Conservation (phyloP, 2,113 vertebrate genomes). For the Dasyurus viverrinus region DNA sequence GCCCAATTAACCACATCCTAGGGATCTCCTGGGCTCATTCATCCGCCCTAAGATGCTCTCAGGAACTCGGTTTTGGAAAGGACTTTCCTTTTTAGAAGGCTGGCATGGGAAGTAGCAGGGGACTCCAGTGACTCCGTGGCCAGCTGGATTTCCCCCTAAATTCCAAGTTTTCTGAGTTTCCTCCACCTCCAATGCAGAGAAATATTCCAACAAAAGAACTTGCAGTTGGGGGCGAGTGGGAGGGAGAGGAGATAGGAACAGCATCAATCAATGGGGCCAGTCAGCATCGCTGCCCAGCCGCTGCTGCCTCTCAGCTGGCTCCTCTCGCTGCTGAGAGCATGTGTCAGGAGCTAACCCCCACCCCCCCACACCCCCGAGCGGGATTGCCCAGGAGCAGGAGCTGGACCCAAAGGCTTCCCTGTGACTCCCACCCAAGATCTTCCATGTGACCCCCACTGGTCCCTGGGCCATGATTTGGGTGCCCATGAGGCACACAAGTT, state of each 20-base stretch:
- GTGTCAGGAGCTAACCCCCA: neutral
- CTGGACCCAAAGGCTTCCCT: neutral
- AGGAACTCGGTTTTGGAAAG: neutral
- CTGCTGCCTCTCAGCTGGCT: neutral
- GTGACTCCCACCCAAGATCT: no score
- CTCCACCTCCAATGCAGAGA: neutral
- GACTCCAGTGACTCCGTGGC: neutral
- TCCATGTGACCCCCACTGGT: neutral
- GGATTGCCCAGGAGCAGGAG: neutral
- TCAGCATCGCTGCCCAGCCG: neutral
- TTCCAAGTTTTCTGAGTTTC: constrained; percentile 14
- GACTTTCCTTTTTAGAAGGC: constrained; percentile 20
- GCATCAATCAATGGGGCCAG: neutral
- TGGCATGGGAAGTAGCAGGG: neutral
- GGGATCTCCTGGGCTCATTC: neutral
- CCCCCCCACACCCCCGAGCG: no score
- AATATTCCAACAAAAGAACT: neutral
- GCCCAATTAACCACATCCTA: neutral
- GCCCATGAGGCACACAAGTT: neutral
- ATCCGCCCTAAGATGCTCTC: neutral
- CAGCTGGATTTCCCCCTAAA: neutral
- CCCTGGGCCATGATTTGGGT: constrained; percentile 13
- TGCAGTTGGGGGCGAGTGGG: neutral
- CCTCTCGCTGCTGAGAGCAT: neutral
- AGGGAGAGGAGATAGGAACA: neutral